Evolutionary conservation across 2,888 invertebrate genomes (phyloP), one percentile per base, ranked within the genome.

Genomic region (Eucriotettix oculatus): DNA sequence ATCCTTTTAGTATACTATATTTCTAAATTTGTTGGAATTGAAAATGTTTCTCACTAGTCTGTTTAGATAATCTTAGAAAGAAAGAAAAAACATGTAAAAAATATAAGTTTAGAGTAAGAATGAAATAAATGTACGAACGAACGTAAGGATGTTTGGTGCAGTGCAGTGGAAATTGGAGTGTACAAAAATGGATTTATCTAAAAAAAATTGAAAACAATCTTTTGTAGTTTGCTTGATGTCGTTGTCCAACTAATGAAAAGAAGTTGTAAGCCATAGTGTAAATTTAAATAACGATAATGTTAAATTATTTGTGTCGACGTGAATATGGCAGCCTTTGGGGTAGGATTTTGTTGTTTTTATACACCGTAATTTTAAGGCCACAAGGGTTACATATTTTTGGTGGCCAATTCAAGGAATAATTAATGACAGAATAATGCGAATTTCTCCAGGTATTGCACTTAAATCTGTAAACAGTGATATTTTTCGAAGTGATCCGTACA

Each of bases 1-100:
- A 63, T 64, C 64, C 64, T 64, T 64, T 63, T 59, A 64, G 59
- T 59, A 54, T 42, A 57, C 57, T 42, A 44, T 40, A 48, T 60
- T 60, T 60, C 52, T 42, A 56, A 58, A 62, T 60, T 56, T 60
- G 56, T 54, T 58, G 44, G 52, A 40, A 59, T 56, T 29, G 54
- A 59, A 53, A 58, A 57, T 55, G 53, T 58, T 61, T 59, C 57
- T 60, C 57, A 54, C 62, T 61, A 63, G 61, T 59, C 62, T 29
- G 48, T 43, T 29, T 57, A 57, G 41, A 42, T 57, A 54, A 41
- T 53, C 56, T 62, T 60, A 58, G 58, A 56, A 44, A 40, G 17
- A 61, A 63, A 56, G n/a, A 61, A 17, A 48, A 61, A 48, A 42
- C 59, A 57, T 56, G 44, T 61, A 56, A 56, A 57, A 52, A 59